Evolutionary conservation across 1,140 invertebrate genomes (phyloP), one percentile per base, ranked within the genome.

Genomic region (Aphelenchoides avenae): DNA sequence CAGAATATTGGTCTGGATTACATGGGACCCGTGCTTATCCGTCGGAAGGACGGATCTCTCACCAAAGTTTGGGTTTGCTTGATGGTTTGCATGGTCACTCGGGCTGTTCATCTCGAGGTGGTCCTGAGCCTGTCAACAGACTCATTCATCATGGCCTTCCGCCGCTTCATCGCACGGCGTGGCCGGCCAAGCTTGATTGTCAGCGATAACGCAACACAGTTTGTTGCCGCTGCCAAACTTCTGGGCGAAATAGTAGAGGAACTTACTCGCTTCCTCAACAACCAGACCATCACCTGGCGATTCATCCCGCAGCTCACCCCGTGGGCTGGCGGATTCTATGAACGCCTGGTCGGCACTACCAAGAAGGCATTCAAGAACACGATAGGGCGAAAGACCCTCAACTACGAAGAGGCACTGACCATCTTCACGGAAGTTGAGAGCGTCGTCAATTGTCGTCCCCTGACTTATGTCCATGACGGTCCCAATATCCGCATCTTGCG

Each of bases 321-420:
- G 0, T 61, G 55, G 55, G 22, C 37, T 9, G 54, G 54, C 22
- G 54, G 55, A n/a, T 30, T 59, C 5, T 57, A 59, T 41, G 54
- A 57, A 36, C 27, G 55, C 30, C 22, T 57, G 2, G 55, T 57
- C 1, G 55, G 52, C 2, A 20, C 44, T 4, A 27, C 60, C 15
- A 57, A 57, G 36, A 27, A 49, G 9, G 33, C 33, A 1, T 59
- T 57, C 56, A 61, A 34, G n/a, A 22, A 44, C 22, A 18, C 33
- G 13, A 22, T 61, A 6, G 54, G 55, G 1, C n/a, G 36, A 7
- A 20, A 20, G 6, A 13, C 36, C 0, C 33, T 57, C 3, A 7
- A 20, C 5, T 57, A 22, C 33, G 54, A 57, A n/a, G 56, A 59
- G 5, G 22, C 60, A 1, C 13, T 43, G 2, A 57, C 55, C 0